These are phyloP conservation scores for Dione vanillae DNA, from an alignment of 2,888 invertebrate species.

Conservation along the genomic window DNA sequence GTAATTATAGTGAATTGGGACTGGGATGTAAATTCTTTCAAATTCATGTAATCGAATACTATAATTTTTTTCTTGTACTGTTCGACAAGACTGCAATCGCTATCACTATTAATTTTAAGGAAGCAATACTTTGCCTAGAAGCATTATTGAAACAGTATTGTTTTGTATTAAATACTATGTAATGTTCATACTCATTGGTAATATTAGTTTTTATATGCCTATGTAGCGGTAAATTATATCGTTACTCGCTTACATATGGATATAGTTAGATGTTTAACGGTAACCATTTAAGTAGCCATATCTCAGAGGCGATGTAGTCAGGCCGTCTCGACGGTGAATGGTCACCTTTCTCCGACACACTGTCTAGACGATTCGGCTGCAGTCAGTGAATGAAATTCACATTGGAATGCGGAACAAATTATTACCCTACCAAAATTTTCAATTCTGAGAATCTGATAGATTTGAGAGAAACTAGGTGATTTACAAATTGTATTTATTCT, in stretches of 20 bases:
- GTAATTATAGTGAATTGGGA: background rate
- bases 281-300: slow-evolving; percentile 65
- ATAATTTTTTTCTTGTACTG: background rate
- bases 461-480: slow-evolving; percentile 6
- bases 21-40: too few relatives aligned
- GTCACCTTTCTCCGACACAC: slow-evolving; percentile 83
- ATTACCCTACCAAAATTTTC: slow-evolving; percentile 65
- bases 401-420: slow-evolving; percentile 81
- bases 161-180: slow-evolving; percentile 14
- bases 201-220: slow-evolving; percentile 21
- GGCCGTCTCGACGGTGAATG: slow-evolving; percentile 75
- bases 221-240: slow-evolving; percentile 29
- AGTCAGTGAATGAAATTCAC: slow-evolving; percentile 80
- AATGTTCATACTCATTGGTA: background rate
- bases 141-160: background rate
- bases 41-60: too few relatives aligned
- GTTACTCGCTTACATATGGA: slow-evolving; percentile 35
- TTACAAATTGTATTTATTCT: background rate
- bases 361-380: slow-evolving; percentile 79
- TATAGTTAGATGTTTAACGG: slow-evolving; percentile 54
- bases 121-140: background rate
- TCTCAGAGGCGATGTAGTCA: slow-evolving; percentile 65
- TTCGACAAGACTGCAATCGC: too few relatives aligned
- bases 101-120: background rate
- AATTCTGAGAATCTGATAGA: slow-evolving; percentile 32